Conservation (phyloP, 1,140 invertebrate species). For the Drosophila oshimai region DNA sequence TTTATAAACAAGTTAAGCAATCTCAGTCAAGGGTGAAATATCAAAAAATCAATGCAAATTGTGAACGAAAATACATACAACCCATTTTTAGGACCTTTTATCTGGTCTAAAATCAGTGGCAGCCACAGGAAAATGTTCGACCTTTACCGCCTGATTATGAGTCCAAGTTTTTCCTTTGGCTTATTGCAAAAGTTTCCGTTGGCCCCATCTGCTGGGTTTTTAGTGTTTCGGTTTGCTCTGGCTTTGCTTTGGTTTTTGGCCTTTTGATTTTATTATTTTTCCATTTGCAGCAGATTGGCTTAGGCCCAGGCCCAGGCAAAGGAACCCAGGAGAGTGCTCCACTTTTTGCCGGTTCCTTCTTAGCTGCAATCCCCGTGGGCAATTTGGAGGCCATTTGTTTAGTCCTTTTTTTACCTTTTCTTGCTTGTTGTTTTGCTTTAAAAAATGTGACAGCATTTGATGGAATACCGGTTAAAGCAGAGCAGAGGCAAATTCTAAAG, state of each 20-base stretch:
- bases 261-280: constrained; percentile 66
- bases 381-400: constrained; percentile 29
- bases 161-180: constrained; percentile 42
- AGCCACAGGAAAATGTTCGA: constrained; percentile 17
- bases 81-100: background rate
- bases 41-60: constrained; percentile 25
- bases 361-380: constrained; percentile 35
- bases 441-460: constrained; percentile 9
- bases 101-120: background rate
- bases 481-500: background rate
- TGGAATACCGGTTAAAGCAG: background rate
- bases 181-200: constrained; percentile 44
- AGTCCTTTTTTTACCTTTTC: constrained; percentile 5
- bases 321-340: constrained; percentile 21
- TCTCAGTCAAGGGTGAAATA: background rate
- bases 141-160: constrained; percentile 45
- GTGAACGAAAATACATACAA: constrained; percentile 2
- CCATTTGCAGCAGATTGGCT: constrained; percentile 64
- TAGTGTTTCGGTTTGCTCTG: constrained; percentile 11
- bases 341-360: background rate
- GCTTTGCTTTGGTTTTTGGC: constrained; percentile 12
- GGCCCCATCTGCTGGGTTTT: constrained; percentile 4
- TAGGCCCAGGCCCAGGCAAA: constrained; percentile 10
- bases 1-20: no score
- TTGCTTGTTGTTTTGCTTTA: background rate